phyloP scores from a whole-genome alignment of 2,113 vertebrate genomes.

The Amphilophus citrinellus region DNA sequence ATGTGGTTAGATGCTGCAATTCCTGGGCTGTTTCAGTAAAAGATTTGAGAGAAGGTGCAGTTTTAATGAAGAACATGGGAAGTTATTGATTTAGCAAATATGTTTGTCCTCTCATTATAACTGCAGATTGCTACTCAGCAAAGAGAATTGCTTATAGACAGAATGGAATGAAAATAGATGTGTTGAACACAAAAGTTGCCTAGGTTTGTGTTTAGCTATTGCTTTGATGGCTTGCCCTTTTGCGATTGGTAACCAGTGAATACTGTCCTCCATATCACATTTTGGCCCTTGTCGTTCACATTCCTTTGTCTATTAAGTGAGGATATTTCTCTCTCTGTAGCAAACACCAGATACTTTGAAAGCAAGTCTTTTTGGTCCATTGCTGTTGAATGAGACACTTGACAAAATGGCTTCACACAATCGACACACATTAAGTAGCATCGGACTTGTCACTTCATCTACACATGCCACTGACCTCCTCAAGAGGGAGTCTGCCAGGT shows the following conservation, averaged over 20 bases:
- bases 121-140: neutral
- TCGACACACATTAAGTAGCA: conserved; percentile 56
- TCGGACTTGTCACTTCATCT: conserved; percentile 50
- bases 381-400: conserved; percentile 63
- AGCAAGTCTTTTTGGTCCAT: conserved; percentile 23
- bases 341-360: conserved; percentile 20
- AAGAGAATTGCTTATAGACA: neutral
- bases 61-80: conserved; percentile 30
- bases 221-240: conserved; percentile 13
- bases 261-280: neutral
- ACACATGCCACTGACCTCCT: conserved; percentile 46
- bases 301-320: conserved; percentile 41
- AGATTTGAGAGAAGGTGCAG: conserved; percentile 6
- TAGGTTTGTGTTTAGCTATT: neutral
- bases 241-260: conserved; percentile 15
- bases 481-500: conserved; percentile 53
- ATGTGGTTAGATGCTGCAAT: conserved; percentile 11
- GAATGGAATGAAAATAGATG: conserved; percentile 7
- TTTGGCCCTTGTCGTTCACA: conserved; percentile 28
- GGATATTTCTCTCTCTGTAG: conserved; percentile 27
- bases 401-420: conserved; percentile 47
- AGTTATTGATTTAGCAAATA: conserved; percentile 41
- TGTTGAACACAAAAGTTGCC: conserved; percentile 4
- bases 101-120: conserved; percentile 15
- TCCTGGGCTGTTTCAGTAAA: conserved; percentile 27